Conservation (phyloP, 92 coral and sea anemone species). For the Heteractis magnifica region DNA sequence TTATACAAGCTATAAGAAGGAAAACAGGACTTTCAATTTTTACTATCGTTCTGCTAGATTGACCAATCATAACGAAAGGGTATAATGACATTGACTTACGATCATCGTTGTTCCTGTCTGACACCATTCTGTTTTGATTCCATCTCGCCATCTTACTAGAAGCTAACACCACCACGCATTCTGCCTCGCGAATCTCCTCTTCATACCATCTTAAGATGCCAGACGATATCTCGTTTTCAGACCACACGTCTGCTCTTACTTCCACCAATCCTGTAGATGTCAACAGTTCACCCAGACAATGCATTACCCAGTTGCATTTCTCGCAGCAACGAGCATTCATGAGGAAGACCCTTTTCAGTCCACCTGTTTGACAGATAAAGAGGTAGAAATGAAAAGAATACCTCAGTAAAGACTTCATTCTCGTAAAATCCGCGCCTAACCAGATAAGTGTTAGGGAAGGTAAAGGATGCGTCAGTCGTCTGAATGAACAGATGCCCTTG, state of each 20-base stretch:
- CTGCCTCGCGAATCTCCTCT: conserved; percentile 54
- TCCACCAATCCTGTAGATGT: conserved; percentile 64
- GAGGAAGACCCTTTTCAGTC: conserved; percentile 53
- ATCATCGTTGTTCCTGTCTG: conserved; percentile 31
- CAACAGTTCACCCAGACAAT: conserved; percentile 61
- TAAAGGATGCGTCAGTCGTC: too few species aligned
- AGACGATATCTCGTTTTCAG: conserved; percentile 51
- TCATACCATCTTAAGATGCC: conserved; percentile 69
- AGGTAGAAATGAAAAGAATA: background rate
- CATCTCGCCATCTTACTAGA: conserved; percentile 46
- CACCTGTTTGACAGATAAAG: background rate
- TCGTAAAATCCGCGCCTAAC: too few species aligned
- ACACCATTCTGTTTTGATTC: conserved; percentile 4
- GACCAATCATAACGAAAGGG: too few species aligned
- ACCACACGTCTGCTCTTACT: conserved; percentile 65
- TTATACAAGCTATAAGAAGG: too few species aligned
- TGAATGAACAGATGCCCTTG: too few species aligned
- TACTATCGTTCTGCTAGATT: too few species aligned
- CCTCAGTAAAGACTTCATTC: too few species aligned
- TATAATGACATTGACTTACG: conserved; percentile 10
- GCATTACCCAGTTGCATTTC: conserved; percentile 66
- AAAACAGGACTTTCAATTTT: too few species aligned
- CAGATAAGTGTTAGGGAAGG: too few species aligned
- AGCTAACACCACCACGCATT: conserved; percentile 66
- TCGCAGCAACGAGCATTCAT: conserved; percentile 79